phyloP scores from a whole-genome alignment of 2,113 vertebrate genomes.

The Raja brachyura region DNA sequence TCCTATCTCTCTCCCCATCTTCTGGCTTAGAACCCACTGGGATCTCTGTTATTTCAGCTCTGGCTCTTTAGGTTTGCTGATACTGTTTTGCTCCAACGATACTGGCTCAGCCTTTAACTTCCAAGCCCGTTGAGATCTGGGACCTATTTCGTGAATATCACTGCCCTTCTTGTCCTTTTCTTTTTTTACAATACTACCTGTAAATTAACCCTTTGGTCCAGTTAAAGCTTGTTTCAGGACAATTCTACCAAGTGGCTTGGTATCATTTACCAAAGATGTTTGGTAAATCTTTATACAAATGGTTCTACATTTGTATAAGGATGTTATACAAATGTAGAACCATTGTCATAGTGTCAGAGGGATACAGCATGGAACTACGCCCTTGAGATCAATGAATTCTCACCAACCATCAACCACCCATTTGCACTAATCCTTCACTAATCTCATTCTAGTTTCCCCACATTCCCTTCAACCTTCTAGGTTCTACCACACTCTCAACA shows the following conservation, averaged over 20 bases:
- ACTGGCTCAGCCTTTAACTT: neutral
- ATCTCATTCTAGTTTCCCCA: too few species aligned
- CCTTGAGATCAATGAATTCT: too few species aligned
- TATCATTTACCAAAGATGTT: too few species aligned
- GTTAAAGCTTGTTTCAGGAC: neutral
- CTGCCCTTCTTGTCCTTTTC: too few species aligned
- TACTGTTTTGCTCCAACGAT: neutral
- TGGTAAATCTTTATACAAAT: too few species aligned
- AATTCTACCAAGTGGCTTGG: neutral
- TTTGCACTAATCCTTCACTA: too few species aligned
- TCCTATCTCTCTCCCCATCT: neutral
- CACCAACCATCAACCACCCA: too few species aligned
- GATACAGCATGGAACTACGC: too few species aligned
- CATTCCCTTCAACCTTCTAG: too few species aligned
- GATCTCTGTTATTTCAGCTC: neutral
- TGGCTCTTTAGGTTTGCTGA: neutral
- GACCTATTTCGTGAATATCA: neutral
- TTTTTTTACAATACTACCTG: neutral
- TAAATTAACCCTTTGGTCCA: neutral
- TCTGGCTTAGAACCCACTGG: neutral
- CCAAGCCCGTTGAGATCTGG: neutral
- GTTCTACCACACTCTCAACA: too few species aligned
- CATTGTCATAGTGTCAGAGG: too few species aligned
- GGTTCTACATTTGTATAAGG: too few species aligned
- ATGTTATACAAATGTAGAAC: neutral